A percentile compares a stretch with the other conserved stretches of the same genome.
Conservation (phyloP, 64 coral and sea anemone genomes). For the Dendrophyllia cribrosa region DNA sequence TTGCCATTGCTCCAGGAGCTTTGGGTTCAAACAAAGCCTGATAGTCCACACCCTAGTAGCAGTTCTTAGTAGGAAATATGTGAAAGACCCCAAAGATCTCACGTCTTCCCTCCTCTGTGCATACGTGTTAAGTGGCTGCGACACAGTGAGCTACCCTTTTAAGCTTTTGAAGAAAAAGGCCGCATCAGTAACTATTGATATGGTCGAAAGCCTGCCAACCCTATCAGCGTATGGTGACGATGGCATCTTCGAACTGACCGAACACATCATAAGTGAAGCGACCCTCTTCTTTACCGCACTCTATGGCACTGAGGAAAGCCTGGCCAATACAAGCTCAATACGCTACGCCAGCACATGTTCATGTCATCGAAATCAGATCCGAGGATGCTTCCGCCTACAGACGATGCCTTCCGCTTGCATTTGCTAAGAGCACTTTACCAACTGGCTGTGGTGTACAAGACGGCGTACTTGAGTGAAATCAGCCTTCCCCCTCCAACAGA, state of each 20-base stretch:
- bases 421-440: conserved; percentile 21
- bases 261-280: conserved; percentile 1
- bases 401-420: conserved; percentile 12
- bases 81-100: background rate
- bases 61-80: background rate
- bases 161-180: conserved; percentile 10
- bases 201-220: background rate
- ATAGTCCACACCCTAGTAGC: background rate
- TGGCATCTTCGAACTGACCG: background rate
- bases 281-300: conserved; percentile 14
- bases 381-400: conserved; percentile 11
- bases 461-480: background rate
- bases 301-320: conserved; percentile 20
- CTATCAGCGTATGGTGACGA: background rate
- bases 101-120: background rate
- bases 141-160: conserved; percentile 32
- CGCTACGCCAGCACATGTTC: conserved; percentile 10
- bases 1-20: conserved; percentile 13
- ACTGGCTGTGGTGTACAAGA: conserved; percentile 33
- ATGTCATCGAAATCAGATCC: conserved; percentile 5
- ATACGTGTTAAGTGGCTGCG: conserved; percentile 33
- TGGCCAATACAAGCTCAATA: conserved; percentile 9
- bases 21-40: conserved; percentile 24
- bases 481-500: conserved; percentile 23
- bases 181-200: background rate